phyloP scores from a whole-genome alignment of 2,113 vertebrate species.

The Onychostruthus taczanowskii region DNA sequence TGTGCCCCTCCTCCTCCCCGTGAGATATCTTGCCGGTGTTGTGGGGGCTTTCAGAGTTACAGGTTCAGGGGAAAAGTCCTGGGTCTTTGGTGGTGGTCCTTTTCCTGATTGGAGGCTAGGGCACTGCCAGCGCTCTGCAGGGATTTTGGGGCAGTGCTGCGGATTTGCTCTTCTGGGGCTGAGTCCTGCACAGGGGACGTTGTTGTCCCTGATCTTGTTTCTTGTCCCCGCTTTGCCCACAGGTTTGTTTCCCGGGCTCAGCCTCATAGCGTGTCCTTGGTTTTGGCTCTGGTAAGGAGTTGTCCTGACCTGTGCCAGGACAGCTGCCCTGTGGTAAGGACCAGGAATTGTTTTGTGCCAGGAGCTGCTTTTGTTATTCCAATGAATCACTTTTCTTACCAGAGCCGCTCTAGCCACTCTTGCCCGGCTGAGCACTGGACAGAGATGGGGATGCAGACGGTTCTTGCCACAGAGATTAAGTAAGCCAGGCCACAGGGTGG shows the following conservation, averaged over 20 bases:
- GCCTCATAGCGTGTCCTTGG: not conserved
- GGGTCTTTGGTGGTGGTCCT: not conserved
- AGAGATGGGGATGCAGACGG: not conserved
- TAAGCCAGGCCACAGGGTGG: not conserved
- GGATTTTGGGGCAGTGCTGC: not conserved
- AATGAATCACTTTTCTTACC: not conserved
- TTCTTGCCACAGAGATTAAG: not conserved
- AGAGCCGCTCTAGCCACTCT: not conserved
- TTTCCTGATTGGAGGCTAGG: not conserved
- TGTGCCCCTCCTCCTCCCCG: not conserved
- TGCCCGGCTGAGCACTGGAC: not conserved
- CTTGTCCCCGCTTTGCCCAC: not conserved
- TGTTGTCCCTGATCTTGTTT: not conserved
- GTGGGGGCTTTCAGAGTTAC: not conserved
- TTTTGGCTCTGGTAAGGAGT: not conserved
- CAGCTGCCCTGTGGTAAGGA: not conserved
- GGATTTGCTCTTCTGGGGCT: fast-evolving
- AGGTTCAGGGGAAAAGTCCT: not conserved
- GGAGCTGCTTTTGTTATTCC: not conserved
- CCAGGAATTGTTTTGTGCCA: not conserved
- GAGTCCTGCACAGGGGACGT: fast-evolving
- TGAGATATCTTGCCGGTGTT: not conserved
- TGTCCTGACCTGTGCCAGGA: not conserved
- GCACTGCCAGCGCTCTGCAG: fast-evolving
- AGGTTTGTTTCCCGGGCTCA: not conserved